Conservation (phyloP, 2,888 invertebrate species). For the Ramazzottius varieornatus region DNA sequence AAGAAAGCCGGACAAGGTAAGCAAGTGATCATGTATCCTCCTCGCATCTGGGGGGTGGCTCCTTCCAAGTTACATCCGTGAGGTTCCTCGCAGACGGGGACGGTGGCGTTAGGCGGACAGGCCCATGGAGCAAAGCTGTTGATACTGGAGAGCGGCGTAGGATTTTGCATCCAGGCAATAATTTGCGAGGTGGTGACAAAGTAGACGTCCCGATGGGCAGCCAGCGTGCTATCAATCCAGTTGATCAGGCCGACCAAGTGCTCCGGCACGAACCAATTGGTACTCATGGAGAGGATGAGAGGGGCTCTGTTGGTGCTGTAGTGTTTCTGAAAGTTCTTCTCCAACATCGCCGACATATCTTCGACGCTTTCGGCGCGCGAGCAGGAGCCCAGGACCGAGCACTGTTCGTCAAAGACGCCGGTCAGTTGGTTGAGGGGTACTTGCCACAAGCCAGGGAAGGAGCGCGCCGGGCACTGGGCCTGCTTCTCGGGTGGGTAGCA, state of each 20-base stretch:
- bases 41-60: background rate
- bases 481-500: slow-evolving; percentile 1
- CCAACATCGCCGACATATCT: background rate
- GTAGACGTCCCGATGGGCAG: background rate
- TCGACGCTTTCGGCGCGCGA: background rate
- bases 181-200: background rate
- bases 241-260: background rate
- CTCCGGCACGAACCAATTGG: background rate
- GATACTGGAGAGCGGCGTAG: slow-evolving; percentile 1
- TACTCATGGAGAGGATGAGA: background rate
- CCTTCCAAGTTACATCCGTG: background rate
- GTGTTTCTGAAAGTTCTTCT: background rate
- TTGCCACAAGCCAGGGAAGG: background rate
- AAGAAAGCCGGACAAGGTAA: background rate
- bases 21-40: background rate
- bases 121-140: background rate
- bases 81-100: background rate
- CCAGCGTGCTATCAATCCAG: background rate
- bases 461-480: slow-evolving; percentile 3
- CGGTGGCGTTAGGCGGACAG: background rate
- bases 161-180: background rate
- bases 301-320: slow-evolving; percentile 1
- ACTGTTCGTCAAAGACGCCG: background rate
- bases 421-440: background rate
- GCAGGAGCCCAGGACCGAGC: slow-evolving; percentile 3